Base-by-base conservation (phyloP, 2,888 invertebrate species). In the Syrphus vitripennis region DNA sequence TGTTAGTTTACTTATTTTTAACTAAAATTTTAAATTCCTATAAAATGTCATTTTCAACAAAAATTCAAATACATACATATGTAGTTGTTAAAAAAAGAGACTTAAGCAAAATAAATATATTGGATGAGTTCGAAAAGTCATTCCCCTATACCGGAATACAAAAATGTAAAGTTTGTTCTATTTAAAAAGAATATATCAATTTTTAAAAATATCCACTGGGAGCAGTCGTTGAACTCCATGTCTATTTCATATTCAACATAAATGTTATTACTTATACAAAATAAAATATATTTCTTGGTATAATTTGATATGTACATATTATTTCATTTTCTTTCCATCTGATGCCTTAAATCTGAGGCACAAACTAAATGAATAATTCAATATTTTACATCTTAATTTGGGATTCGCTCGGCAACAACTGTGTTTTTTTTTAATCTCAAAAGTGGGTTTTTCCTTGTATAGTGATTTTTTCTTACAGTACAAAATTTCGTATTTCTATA, bases 321-420 rank as follows among this genome's bases (percentile, higher is more conserved):
- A 40, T 31, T 65, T 31, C 53, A 37, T 42, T 65, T 75, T 63
- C 42, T 19, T 61, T 53, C 26, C 21, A 34, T 21, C 69, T 40
- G 16, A 29, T 19, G 21, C 16, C 48, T 40, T 48, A 48, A 12
- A 50, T 37, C 7, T 24, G 12, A 37, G 10, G 14, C 21, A 50
- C 34, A 14, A 67, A 34, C 4, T 29, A 29, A 29, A 78, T 78
- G 61, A 78, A 78, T 78, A 61, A 78, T 29, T 53, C 61, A 77
- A 53, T 40, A 21, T 14, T 14, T 26, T 10, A n/a, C 7, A 59
- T 34, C 21, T 37, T 21, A 7, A 37, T 26, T 55, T 2, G 19
- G 19, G 12, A 57, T 31, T 12, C 16, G 21, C 21, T 34, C 19
- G 34, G 34, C 59, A 59, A 21, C 21, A 50, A 24, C 24, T 53